A percentile compares a stretch with the other conserved stretches of the same genome.
Evolutionary conservation across 2,113 vertebrate genomes (phyloP).

Genomic region (Nothoprocta pentlandii): DNA sequence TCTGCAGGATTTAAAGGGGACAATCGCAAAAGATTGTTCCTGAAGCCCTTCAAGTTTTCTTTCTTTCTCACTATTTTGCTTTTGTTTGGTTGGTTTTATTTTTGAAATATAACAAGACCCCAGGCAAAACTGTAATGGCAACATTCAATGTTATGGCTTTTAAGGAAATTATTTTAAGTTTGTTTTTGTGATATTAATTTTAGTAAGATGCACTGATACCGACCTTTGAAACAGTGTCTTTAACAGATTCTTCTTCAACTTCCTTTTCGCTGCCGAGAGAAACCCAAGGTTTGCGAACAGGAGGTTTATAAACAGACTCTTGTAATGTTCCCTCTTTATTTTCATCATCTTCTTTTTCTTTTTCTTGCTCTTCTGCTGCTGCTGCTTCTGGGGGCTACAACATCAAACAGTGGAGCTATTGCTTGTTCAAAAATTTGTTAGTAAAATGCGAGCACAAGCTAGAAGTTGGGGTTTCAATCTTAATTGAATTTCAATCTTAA

Average conservation of each 20-base stretch:
- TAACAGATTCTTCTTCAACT: slow-evolving; percentile 88
- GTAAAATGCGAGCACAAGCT: not conserved
- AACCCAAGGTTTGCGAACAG: slow-evolving; percentile 83
- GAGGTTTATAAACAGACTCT: slow-evolving; percentile 50
- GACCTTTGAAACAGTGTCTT: slow-evolving; percentile 79
- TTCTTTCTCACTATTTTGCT: not conserved
- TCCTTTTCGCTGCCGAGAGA: slow-evolving; percentile 91
- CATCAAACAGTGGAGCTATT: not conserved
- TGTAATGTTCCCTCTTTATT: slow-evolving; percentile 60
- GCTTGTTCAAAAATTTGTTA: not conserved
- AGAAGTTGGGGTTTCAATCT: not conserved
- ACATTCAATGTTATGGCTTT: not conserved
- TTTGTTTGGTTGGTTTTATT: not conserved
- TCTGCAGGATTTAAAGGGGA: not conserved
- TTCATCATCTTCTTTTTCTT: slow-evolving; percentile 60
- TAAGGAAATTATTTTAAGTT: not conserved
- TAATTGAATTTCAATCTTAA: not conserved
- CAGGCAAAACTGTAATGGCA: not conserved
- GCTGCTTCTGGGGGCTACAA: slow-evolving; percentile 75
- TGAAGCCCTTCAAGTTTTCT: not conserved
- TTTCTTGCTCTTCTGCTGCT: slow-evolving; percentile 43
- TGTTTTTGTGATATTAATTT: not conserved
- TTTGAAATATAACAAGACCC: not conserved
- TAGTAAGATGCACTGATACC: slow-evolving; percentile 11
- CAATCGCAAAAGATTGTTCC: not conserved